Percentiles rank a stretch among this genome's conserved stretches.
Conservation (phyloP, 2,797 vertebrate genomes). For the Alfaro cultratus region DNA sequence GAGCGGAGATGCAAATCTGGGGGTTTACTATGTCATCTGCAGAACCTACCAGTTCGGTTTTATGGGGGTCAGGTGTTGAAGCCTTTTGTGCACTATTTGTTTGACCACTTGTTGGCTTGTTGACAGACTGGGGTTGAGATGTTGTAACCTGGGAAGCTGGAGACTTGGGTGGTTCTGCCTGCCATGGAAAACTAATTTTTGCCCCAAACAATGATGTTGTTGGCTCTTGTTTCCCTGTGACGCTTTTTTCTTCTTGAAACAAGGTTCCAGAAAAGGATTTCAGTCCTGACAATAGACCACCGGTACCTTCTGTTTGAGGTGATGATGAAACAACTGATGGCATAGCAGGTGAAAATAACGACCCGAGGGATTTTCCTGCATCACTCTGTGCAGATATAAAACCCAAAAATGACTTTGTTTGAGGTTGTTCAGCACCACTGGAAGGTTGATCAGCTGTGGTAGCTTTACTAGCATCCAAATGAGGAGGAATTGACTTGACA, state of each 20-base stretch:
- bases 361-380: conserved; percentile 83
- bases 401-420: conserved; percentile 76
- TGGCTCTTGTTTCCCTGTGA: conserved; percentile 66
- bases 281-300: conserved; percentile 86
- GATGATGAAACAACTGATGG: conserved; percentile 67
- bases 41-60: conserved; percentile 69
- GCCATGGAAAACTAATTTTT: conserved; percentile 87
- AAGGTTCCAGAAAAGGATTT: conserved; percentile 88
- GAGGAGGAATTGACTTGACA: conserved; percentile 53
- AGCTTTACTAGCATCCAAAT: conserved; percentile 16
- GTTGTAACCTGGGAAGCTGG: conserved; percentile 66
- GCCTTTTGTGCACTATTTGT: conserved; percentile 53
- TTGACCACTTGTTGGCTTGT: conserved; percentile 52
- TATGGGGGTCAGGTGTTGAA: conserved; percentile 58
- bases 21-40: conserved; percentile 61
- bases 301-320: conserved; percentile 70
- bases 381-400: conserved; percentile 83
- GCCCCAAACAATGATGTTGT: conserved; percentile 84
- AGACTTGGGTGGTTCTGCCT: conserved; percentile 70
- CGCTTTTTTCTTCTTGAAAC: conserved; percentile 86
- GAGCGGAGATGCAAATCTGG: conserved; percentile 73
- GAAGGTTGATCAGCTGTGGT: conserved; percentile 43
- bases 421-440: conserved; percentile 60
- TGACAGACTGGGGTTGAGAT: conserved; percentile 72
- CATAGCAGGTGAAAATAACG: conserved; percentile 85